A percentile compares a stretch with the other conserved stretches of the same genome.
Evolutionary conservation across 2,113 vertebrate species (phyloP).

Genomic region (Boulengerochromis microlepis): DNA sequence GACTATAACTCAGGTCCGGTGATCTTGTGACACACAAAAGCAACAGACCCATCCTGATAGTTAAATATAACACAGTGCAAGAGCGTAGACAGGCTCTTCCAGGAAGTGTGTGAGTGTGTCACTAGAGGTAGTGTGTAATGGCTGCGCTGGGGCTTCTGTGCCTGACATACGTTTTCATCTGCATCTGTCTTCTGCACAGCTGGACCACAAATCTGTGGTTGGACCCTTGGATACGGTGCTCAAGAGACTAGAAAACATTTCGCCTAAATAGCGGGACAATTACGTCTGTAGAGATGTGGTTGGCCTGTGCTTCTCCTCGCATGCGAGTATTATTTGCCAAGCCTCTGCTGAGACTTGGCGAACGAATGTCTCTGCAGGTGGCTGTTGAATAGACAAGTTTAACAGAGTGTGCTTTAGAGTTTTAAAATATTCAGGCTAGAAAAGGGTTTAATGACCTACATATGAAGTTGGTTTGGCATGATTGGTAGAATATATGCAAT

Average conservation of each 20-base stretch:
- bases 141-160: neutral
- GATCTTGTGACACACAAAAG: slow-evolving; percentile 32
- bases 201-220: neutral
- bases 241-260: neutral
- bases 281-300: neutral
- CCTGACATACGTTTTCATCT: neutral
- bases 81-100: slow-evolving; percentile 12
- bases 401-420: neutral
- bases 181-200: neutral
- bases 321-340: neutral
- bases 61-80: slow-evolving; percentile 41
- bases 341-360: neutral
- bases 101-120: slow-evolving; percentile 48
- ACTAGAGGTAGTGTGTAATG: slow-evolving; percentile 14
- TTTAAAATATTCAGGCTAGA: neutral
- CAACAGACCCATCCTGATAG: slow-evolving; percentile 27
- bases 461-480: neutral
- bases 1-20: neutral
- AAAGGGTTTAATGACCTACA: neutral
- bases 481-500: neutral
- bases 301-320: neutral
- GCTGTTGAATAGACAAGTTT: neutral
- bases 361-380: slow-evolving; percentile 5
- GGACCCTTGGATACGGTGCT: neutral
- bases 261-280: neutral